Conservation (phyloP, 2,888 invertebrate genomes). For the Cephus nigrinus region DNA sequence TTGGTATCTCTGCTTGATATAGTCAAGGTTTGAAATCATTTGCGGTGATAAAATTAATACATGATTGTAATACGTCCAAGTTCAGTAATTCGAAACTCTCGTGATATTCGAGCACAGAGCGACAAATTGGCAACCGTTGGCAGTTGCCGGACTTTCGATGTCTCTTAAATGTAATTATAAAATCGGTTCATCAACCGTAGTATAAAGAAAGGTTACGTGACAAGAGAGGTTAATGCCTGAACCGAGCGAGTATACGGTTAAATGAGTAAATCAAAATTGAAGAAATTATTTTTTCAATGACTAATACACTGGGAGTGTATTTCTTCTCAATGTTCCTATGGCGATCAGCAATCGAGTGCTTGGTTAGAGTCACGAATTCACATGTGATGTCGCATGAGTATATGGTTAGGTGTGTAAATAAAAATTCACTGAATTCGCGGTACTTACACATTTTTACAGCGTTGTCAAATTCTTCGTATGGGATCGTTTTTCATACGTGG, state of each 20-base stretch:
- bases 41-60: neutral
- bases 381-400: neutral
- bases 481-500: no score
- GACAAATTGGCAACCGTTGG: neutral
- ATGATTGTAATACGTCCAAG: neutral
- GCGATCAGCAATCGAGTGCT: neutral
- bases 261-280: neutral
- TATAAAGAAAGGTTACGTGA: neutral
- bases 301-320: no score
- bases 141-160: neutral
- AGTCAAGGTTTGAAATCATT: neutral
- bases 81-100: neutral
- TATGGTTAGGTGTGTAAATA: neutral
- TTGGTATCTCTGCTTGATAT: no score
- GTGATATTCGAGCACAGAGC: neutral
- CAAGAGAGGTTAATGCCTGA: neutral
- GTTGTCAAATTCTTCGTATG: neutral
- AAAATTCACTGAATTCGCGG: no score
- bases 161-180: neutral
- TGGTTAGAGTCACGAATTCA: neutral
- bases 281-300: no score
- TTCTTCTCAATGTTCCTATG: no score
- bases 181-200: neutral
- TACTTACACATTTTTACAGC: neutral
- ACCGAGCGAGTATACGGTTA: neutral